These are phyloP conservation scores for Rhinogobius similis DNA, from an alignment of 2,113 vertebrate genomes.

Conservation along the genomic window DNA sequence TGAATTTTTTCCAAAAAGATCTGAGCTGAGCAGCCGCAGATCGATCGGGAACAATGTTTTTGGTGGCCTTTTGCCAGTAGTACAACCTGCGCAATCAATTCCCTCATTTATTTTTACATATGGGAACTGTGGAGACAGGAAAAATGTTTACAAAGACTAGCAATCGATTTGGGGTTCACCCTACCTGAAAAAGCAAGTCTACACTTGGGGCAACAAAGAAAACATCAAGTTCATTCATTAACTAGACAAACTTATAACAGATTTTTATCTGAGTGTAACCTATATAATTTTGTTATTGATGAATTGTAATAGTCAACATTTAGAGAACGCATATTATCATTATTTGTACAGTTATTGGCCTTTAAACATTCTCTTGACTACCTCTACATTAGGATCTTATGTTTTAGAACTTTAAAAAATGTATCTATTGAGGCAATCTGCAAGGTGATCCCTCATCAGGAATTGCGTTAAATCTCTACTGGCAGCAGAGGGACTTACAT, in stretches of 20 bases:
- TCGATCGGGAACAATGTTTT: slow-evolving; percentile 42
- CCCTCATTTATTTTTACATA: slow-evolving; percentile 58
- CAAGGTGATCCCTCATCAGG: no score
- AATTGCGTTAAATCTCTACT: no score
- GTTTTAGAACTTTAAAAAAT: no score
- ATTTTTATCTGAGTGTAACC: neutral
- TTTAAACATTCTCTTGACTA: no score
- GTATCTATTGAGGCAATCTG: no score
- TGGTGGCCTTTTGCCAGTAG: slow-evolving; percentile 34
- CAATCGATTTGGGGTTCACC: slow-evolving; percentile 33
- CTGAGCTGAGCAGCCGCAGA: slow-evolving; percentile 25
- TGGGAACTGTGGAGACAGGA: slow-evolving; percentile 39
- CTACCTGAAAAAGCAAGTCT: slow-evolving; percentile 18
- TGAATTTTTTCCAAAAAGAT: slow-evolving; percentile 18
- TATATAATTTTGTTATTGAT: neutral
- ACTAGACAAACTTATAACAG: neutral
- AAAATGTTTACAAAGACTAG: slow-evolving; percentile 30
- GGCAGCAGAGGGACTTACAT: no score
- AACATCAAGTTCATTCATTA: neutral
- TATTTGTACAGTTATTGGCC: neutral
- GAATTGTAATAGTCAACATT: no score
- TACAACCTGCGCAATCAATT: slow-evolving; percentile 50
- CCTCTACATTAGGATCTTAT: no score
- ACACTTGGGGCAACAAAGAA: neutral
- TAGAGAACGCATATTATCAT: no score